A percentile compares a stretch with the other conserved stretches of the same genome.
Conservation (phyloP, 2,888 invertebrate species). For the Pyrrhosoma nymphula region DNA sequence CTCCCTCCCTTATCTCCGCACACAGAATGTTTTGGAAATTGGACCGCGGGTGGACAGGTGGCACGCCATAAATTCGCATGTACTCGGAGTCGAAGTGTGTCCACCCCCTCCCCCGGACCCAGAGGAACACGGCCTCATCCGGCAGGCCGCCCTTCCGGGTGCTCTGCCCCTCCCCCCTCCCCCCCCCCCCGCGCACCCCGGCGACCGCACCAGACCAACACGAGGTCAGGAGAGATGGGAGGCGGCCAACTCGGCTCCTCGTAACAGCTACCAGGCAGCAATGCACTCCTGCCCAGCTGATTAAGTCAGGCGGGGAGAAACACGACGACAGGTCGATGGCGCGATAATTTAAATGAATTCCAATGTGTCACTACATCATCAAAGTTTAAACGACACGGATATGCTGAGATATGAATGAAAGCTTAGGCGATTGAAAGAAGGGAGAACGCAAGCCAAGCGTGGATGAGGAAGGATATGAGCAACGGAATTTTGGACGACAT, state of each 20-base stretch:
- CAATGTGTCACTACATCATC: too few species aligned
- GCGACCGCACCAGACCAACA: neutral
- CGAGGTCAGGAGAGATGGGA: neutral
- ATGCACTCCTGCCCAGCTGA: neutral
- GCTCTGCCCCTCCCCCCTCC: neutral
- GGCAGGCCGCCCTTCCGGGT: neutral
- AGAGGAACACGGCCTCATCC: neutral
- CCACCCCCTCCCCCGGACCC: neutral
- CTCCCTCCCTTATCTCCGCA: neutral
- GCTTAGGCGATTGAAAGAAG: too few species aligned
- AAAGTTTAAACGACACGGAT: too few species aligned
- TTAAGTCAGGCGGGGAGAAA: neutral
- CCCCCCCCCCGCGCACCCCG: neutral
- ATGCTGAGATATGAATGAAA: too few species aligned
- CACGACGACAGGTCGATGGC: neutral
- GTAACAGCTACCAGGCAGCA: neutral
- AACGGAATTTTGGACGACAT: neutral
- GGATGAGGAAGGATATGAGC: neutral
- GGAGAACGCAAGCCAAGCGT: too few species aligned
- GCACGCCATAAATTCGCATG: neutral
- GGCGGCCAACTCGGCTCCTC: neutral
- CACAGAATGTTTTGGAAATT: neutral
- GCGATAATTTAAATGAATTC: neutral
- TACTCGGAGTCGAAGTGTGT: neutral
- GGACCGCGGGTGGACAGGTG: conserved; percentile 16